phyloP scores from a whole-genome alignment of 2,888 invertebrate genomes.

The Drosophila mimica region DNA sequence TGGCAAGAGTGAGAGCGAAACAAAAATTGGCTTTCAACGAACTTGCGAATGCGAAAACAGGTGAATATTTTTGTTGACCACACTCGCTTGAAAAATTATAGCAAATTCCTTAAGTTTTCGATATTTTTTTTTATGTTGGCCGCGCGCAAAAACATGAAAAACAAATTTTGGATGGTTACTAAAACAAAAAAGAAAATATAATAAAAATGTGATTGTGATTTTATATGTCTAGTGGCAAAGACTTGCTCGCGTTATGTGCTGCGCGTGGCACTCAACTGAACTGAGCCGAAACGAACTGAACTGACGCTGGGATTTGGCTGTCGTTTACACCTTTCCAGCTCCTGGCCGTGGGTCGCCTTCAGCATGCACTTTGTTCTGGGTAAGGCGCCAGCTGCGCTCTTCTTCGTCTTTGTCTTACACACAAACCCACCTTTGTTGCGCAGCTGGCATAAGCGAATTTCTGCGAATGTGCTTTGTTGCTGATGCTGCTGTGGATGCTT shows the following conservation, averaged over 20 bases:
- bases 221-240: constrained; percentile 50
- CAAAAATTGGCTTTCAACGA: constrained; percentile 50
- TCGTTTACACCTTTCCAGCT: constrained; percentile 34
- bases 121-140: constrained; percentile 12
- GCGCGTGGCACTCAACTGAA: constrained; percentile 54
- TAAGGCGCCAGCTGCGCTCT: constrained; percentile 26
- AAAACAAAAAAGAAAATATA: constrained; percentile 7
- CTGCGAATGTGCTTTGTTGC: constrained; percentile 8
- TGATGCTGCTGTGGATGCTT: constrained; percentile 14
- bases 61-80: constrained; percentile 65
- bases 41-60: constrained; percentile 67
- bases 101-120: constrained; percentile 39
- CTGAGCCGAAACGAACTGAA: constrained; percentile 31
- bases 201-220: constrained; percentile 48
- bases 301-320: constrained; percentile 51
- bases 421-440: constrained; percentile 58
- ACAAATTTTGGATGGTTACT: constrained; percentile 50
- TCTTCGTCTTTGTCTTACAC: constrained; percentile 59
- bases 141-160: constrained; percentile 60
- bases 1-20: constrained; percentile 5
- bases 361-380: constrained; percentile 27
- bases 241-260: constrained; percentile 35
- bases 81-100: constrained; percentile 51
- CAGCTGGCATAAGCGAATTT: constrained; percentile 24
- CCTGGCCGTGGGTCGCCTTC: constrained; percentile 8